Percentiles rank a stretch among this genome's conserved stretches.
phyloP scores from a whole-genome alignment of 2,888 invertebrate species.

The Drosophila trichaetosa region DNA sequence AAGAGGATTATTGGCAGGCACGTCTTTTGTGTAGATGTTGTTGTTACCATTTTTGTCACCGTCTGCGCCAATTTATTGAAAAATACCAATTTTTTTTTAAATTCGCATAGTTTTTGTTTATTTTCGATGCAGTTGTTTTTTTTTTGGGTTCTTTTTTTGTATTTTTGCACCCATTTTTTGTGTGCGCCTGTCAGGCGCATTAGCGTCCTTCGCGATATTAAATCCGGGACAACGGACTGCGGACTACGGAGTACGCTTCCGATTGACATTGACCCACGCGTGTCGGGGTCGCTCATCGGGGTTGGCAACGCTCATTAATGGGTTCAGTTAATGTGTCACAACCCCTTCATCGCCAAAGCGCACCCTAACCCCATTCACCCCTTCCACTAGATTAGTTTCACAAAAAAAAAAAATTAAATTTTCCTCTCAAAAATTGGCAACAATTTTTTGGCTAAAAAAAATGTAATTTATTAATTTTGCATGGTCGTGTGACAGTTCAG shows the following conservation, averaged over 20 bases:
- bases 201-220: slow-evolving; percentile 17
- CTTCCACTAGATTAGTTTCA: slow-evolving; percentile 54
- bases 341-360: slow-evolving; percentile 72
- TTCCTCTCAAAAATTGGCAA: slow-evolving; percentile 71
- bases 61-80: slow-evolving; percentile 75
- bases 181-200: slow-evolving; percentile 53
- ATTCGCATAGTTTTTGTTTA: slow-evolving; percentile 48
- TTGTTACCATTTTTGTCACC: slow-evolving; percentile 42
- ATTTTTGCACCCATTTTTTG: slow-evolving; percentile 59
- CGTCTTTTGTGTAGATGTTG: slow-evolving; percentile 3
- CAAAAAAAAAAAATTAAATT: slow-evolving; percentile 55
- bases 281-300: slow-evolving; percentile 66
- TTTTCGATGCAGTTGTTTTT: neutral
- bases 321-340: slow-evolving; percentile 82
- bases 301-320: slow-evolving; percentile 83
- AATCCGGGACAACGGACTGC: slow-evolving; percentile 24
- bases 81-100: slow-evolving; percentile 59
- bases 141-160: slow-evolving; percentile 37
- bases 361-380: slow-evolving; percentile 27
- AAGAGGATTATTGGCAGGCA: slow-evolving; percentile 66
- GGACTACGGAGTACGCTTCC: slow-evolving; percentile 1
- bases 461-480: slow-evolving; percentile 74
- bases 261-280: slow-evolving; percentile 73
- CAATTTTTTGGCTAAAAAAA: slow-evolving; percentile 48
- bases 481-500: slow-evolving; percentile 71